Base-by-base conservation (phyloP, 2,113 vertebrate genomes). In the Amazona vittata region DNA sequence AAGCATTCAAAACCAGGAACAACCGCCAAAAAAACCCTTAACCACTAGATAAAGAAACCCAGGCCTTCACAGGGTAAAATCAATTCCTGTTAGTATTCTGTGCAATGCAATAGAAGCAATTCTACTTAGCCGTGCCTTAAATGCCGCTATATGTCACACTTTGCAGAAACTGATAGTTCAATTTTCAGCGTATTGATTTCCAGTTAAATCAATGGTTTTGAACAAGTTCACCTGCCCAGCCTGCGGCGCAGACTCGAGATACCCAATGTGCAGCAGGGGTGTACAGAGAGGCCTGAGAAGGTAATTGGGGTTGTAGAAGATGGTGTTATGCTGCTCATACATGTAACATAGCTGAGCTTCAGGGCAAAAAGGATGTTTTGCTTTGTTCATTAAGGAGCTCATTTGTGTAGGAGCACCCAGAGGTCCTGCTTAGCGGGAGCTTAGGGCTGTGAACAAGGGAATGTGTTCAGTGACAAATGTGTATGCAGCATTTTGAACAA, bases 21-120 rank as follows among this genome's bases (percentile, higher is more conserved):
- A 77, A 33, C 41, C 12, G 49, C 44, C 33, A 39, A 52, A 87
- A 55, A 0, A 3, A 1, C 5, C 37, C 74, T 70, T 35, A 71
- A 52, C 46, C 28, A 8, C 9, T 83, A 74, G 81, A 67, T 43
- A 83, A 88, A 92, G 53, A 69, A 74, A 41, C 15, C 11, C 13
- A 39, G 55, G 43, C 49, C 64, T 81, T 63, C 63, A 13, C 46
- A 59, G 73, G 37, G 50, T 35, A 47, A 79, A 91, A 96, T 96
- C 73, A 86, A 91, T 95, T 91, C 76, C 83, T 55, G 68, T 89
- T 89, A 82, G 83, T 8, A 95, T 96, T 91, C 93, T 12, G 50
- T 4, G 2, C 73, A 29, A 7, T 12, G 60, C 37, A 63, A 79
- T 7, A 63, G 65, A 59, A 78, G 83, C 35, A 78, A 39, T 86